Evolutionary conservation across 2,797 vertebrate genomes (phyloP).

Genomic region (Scleropages formosus): DNA sequence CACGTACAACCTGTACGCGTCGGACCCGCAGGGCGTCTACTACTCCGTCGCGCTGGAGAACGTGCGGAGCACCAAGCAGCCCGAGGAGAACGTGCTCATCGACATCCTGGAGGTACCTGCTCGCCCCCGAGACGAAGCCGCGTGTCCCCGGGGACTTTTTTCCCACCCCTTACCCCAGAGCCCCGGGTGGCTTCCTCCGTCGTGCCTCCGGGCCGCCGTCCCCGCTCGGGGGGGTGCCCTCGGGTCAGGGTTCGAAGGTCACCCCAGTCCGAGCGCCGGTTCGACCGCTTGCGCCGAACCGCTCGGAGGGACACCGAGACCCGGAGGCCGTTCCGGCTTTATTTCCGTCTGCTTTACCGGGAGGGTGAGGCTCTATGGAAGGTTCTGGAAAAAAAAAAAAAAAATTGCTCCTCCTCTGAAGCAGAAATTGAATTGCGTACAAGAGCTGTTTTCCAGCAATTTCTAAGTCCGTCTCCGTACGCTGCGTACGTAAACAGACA

Average conservation of each 20-base stretch:
- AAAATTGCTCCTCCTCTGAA: too few relatives aligned
- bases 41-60: conserved; percentile 87
- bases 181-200: too few relatives aligned
- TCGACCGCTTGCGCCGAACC: not conserved
- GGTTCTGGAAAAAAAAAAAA: not conserved
- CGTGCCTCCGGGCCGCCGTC: not conserved
- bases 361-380: not conserved
- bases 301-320: not conserved
- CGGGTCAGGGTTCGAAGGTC: not conserved
- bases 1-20: conserved; percentile 94
- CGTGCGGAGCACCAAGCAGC: conserved; percentile 88
- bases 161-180: not conserved
- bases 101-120: conserved; percentile 88
- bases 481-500: too few relatives aligned
- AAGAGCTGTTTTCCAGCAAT: not conserved
- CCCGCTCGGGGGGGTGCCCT: not conserved
- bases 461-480: too few relatives aligned
- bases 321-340: conserved; percentile 1
- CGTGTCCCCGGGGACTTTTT: not conserved
- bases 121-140: not conserved
- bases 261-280: not conserved
- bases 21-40: conserved; percentile 80
- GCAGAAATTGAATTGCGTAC: not conserved
- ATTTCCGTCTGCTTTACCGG: not conserved
- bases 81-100: conserved; percentile 85